phyloP scores from a whole-genome alignment of 2,113 vertebrate genomes.

The Oreochromis tanganicae region DNA sequence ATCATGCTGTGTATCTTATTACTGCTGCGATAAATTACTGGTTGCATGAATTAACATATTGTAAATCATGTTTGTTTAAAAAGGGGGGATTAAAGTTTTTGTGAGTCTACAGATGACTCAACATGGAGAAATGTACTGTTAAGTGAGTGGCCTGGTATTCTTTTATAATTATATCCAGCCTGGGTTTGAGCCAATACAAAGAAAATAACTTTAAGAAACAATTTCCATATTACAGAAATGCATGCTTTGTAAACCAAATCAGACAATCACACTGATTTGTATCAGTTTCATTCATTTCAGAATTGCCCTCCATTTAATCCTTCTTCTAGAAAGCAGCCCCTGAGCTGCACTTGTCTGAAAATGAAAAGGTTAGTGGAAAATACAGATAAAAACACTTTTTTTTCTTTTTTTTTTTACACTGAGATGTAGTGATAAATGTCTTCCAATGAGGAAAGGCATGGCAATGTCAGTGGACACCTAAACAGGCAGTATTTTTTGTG shows the following conservation, averaged over 20 bases:
- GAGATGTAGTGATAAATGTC: background rate
- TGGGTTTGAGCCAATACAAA: background rate
- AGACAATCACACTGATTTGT: background rate
- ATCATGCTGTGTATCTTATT: background rate
- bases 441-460: background rate
- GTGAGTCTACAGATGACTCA: background rate
- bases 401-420: background rate
- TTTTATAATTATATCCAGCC: background rate
- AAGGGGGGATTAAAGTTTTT: background rate
- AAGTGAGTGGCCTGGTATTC: background rate
- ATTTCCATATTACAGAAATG: background rate
- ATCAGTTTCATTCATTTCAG: background rate
- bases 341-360: background rate
- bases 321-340: background rate
- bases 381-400: background rate
- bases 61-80: background rate
- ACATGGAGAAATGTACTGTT: background rate
- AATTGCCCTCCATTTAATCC: background rate
- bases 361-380: background rate
- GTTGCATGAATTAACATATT: background rate
- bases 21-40: background rate
- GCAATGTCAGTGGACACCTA: background rate
- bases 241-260: background rate
- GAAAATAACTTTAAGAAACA: background rate
- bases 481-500: background rate